These are phyloP conservation scores for Eptatretus atami DNA, from an alignment of 2,797 vertebrate species.

Conservation along the genomic window DNA sequence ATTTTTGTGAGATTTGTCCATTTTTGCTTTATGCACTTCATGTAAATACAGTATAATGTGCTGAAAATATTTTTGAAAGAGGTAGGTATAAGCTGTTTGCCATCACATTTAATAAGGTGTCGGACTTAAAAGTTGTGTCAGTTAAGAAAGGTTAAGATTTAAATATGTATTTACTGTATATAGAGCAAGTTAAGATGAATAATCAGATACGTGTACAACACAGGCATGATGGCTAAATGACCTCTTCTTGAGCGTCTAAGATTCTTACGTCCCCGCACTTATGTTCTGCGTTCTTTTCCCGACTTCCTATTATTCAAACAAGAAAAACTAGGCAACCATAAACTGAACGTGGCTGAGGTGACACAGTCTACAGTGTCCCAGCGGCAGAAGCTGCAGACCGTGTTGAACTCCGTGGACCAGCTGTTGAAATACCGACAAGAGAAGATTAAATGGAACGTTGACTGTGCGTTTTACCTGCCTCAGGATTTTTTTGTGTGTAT, in stretches of 20 bases:
- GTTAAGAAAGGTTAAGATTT: no score
- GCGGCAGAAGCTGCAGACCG: slow-evolving; percentile 75
- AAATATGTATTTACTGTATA: not conserved
- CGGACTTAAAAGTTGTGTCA: no score
- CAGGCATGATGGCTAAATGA: no score
- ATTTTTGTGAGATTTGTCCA: no score
- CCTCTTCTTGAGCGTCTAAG: not conserved
- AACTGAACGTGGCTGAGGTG: slow-evolving; percentile 78
- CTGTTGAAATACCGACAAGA: slow-evolving; percentile 48
- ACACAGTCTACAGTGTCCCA: slow-evolving; percentile 79
- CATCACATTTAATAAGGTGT: no score
- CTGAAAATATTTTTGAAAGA: no score
- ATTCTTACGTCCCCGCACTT: not conserved
- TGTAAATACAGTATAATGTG: no score
- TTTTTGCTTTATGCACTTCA: no score
- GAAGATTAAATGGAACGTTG: slow-evolving; percentile 54
- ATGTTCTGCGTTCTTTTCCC: not conserved
- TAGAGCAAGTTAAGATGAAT: not conserved
- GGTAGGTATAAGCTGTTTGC: no score
- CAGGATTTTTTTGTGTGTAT: no score
- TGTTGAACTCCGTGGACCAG: slow-evolving; percentile 49
- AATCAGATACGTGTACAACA: not conserved
- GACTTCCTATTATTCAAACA: slow-evolving; percentile 2
- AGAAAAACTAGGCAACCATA: slow-evolving; percentile 50
- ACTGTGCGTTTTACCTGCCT: slow-evolving; percentile 30